Evolutionary conservation across 2,113 vertebrate genomes (phyloP).

Genomic region (Polypterus bichir): DNA sequence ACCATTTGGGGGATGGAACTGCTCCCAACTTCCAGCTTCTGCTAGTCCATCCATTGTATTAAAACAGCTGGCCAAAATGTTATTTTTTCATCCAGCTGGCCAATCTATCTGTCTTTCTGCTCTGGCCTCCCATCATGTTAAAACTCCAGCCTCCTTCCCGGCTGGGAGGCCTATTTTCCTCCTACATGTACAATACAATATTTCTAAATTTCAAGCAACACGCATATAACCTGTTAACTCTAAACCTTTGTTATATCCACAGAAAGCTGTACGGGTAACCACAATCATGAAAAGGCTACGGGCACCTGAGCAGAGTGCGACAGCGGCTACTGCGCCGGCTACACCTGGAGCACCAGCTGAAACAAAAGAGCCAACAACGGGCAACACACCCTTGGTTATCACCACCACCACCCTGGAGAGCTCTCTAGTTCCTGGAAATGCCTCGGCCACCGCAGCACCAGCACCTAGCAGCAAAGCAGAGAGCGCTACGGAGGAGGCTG

Average conservation of each 20-base stretch:
- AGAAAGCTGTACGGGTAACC: conserved; percentile 94
- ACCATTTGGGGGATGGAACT: too few species aligned
- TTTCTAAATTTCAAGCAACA: too few species aligned
- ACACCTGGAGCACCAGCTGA: conserved; percentile 15
- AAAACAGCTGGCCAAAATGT: too few species aligned
- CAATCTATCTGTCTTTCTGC: too few species aligned
- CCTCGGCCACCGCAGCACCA: conserved; percentile 23
- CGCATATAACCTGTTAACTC: too few species aligned
- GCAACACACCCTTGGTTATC: conserved; percentile 20
- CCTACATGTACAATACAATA: too few species aligned
- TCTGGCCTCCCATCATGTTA: too few species aligned
- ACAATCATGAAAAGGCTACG: conserved; percentile 92
- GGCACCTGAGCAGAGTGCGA: conserved; percentile 63
- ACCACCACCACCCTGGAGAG: conserved; percentile 29
- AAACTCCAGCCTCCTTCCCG: too few species aligned
- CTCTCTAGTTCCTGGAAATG: conserved; percentile 19
- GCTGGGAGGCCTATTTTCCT: too few species aligned
- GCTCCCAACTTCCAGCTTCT: too few species aligned
- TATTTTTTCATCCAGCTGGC: too few species aligned
- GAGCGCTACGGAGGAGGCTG: background rate
- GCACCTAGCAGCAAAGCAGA: conserved; percentile 18
- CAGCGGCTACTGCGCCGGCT: conserved; percentile 25
- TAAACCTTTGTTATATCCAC: conserved; percentile 9
- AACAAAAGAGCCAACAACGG: conserved; percentile 20
- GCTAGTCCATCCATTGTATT: too few species aligned